A percentile compares a stretch with the other conserved stretches of the same genome.
Conservation (phyloP, 2,888 invertebrate genomes). For the Xestoiulus laeticollis region DNA sequence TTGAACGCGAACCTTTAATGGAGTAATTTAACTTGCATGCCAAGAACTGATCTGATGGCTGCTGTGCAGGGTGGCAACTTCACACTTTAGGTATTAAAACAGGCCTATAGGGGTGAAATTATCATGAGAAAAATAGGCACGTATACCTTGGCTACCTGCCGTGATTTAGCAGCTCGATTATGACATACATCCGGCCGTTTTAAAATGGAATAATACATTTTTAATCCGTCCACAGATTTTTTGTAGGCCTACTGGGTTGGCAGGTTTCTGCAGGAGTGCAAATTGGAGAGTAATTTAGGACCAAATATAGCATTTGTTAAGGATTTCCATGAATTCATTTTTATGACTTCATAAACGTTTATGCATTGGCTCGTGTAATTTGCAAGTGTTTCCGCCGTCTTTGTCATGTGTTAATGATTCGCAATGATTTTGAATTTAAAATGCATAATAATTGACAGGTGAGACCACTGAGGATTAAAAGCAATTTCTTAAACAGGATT, state of each 20-base stretch:
- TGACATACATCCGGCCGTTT: constrained; percentile 12
- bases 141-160: not conserved
- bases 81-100: constrained; percentile 2
- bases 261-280: not conserved
- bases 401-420: not conserved
- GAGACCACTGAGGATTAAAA: not conserved
- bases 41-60: constrained; percentile 27
- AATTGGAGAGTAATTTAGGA: not conserved
- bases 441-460: not conserved
- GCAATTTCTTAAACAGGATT: not conserved
- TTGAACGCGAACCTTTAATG: constrained; percentile 24
- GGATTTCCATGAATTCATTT: not conserved
- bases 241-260: not conserved
- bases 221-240: not conserved
- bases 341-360: not conserved
- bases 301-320: not conserved
- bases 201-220: not conserved
- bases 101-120: constrained; percentile 27
- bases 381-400: not conserved
- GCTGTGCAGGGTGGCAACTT: constrained; percentile 28
- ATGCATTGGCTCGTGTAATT: not conserved
- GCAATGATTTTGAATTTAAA: not conserved
- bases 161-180: constrained; percentile 33
- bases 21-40: constrained; percentile 41
- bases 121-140: not conserved